A percentile compares a stretch with the other conserved stretches of the same genome.
phyloP scores from a whole-genome alignment of 2,113 vertebrate species.

The Sander lucioperca region DNA sequence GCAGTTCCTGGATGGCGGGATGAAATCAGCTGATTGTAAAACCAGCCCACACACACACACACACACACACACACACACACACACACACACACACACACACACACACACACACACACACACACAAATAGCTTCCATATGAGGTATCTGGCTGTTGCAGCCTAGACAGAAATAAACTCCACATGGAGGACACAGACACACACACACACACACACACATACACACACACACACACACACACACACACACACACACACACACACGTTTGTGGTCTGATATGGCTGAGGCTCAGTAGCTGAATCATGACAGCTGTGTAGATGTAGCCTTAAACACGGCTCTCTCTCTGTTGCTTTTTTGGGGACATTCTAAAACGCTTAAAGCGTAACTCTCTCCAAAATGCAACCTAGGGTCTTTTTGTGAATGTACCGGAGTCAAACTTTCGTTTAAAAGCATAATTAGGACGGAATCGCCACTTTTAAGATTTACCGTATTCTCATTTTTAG shows the following conservation, averaged over 20 bases:
- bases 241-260: neutral
- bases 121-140: conserved; percentile 51
- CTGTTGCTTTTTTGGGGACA: too few species aligned
- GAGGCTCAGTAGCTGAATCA: conserved; percentile 27
- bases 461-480: too few species aligned
- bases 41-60: conserved; percentile 16
- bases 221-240: too few species aligned
- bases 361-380: too few species aligned
- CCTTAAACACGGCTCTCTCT: too few species aligned
- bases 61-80: conserved; percentile 26
- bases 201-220: neutral
- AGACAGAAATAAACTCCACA: conserved; percentile 48
- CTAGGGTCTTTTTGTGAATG: too few species aligned
- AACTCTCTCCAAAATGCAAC: too few species aligned
- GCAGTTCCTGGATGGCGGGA: neutral
- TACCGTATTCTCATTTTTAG: too few species aligned
- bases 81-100: conserved; percentile 24
- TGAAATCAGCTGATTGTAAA: neutral
- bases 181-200: neutral
- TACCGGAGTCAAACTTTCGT: too few species aligned
- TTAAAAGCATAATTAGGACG: too few species aligned
- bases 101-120: conserved; percentile 23
- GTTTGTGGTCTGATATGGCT: conserved; percentile 14
- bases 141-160: conserved; percentile 14
- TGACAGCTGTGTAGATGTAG: too few species aligned